Percentiles rank a stretch among this genome's conserved stretches.
Evolutionary conservation across 2,797 vertebrate species (phyloP).

Genomic region (Spheniscus humboldti): DNA sequence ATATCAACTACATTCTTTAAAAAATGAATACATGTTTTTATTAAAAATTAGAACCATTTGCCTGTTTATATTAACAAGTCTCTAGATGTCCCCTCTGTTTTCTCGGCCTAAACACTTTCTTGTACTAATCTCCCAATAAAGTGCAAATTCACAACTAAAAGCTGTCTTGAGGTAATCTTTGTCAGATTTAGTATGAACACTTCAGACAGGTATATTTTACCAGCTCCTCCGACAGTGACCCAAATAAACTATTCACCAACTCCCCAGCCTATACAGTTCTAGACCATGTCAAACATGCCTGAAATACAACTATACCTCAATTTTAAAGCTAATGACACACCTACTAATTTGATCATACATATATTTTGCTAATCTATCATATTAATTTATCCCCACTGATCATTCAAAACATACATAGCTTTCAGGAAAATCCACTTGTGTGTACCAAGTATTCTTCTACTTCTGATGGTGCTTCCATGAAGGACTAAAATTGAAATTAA

Average conservation of each 20-base stretch:
- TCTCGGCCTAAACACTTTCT: not conserved
- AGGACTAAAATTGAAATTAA: constrained; percentile 1
- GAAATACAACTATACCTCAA: not conserved
- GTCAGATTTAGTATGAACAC: not conserved
- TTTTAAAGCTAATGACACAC: not conserved
- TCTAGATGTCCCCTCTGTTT: not conserved
- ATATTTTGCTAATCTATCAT: not conserved
- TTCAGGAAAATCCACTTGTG: constrained; percentile 16
- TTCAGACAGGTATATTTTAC: not conserved
- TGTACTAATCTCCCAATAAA: not conserved
- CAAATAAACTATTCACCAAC: not conserved
- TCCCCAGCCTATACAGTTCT: not conserved
- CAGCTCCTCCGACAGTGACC: not conserved
- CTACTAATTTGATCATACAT: not conserved
- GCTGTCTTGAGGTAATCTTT: not conserved
- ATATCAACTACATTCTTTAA: not conserved
- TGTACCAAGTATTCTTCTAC: not conserved
- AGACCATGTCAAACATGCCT: not conserved
- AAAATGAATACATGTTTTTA: not conserved
- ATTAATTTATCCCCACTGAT: not conserved
- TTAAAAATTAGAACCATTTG: not conserved
- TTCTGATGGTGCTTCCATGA: not conserved
- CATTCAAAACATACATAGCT: not conserved
- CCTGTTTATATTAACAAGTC: not conserved
- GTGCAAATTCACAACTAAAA: not conserved